These are phyloP conservation scores for Austrolebias charrua DNA, from an alignment of 2,797 vertebrate species.

Conservation along the genomic window DNA sequence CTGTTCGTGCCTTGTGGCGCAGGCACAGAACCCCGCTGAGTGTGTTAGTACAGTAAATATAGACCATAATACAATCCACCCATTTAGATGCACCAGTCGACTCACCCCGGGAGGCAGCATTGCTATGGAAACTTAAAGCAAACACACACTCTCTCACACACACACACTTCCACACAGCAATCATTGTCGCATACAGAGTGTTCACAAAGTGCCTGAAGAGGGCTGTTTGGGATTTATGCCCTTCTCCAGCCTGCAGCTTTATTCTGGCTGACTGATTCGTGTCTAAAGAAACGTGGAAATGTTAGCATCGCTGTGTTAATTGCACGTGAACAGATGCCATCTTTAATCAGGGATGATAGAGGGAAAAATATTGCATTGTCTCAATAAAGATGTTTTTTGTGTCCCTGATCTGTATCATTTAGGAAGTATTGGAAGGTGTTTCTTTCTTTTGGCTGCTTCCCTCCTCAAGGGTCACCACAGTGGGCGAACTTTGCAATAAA, in stretches of 20 bases:
- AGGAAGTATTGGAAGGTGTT: too few species aligned
- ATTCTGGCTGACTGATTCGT: constrained; percentile 2
- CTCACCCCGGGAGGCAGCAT: constrained; percentile 61
- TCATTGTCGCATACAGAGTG: constrained; percentile 28
- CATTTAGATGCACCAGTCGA: constrained; percentile 60
- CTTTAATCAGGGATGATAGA: too few species aligned
- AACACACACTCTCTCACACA: constrained; percentile 19
- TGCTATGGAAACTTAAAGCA: constrained; percentile 73
- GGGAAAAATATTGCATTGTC: too few species aligned
- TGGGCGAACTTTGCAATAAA: too few species aligned
- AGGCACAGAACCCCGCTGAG: constrained; percentile 63
- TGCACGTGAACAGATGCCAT: too few species aligned
- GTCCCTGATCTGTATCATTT: too few species aligned
- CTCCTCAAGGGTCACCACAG: too few species aligned
- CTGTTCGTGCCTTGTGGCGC: constrained; percentile 55
- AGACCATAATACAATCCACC: constrained; percentile 73
- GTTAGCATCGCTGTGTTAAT: background rate
- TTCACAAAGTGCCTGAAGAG: constrained; percentile 30
- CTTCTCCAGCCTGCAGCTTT: constrained; percentile 11
- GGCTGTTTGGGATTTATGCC: constrained; percentile 8
- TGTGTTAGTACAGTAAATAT: constrained; percentile 76
- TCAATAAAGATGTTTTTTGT: too few species aligned
- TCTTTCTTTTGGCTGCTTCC: too few species aligned
- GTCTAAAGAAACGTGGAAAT: background rate
- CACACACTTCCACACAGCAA: constrained; percentile 15